Base-by-base conservation (phyloP, 2,797 vertebrate species). In the Gymnothorax javanicus region DNA sequence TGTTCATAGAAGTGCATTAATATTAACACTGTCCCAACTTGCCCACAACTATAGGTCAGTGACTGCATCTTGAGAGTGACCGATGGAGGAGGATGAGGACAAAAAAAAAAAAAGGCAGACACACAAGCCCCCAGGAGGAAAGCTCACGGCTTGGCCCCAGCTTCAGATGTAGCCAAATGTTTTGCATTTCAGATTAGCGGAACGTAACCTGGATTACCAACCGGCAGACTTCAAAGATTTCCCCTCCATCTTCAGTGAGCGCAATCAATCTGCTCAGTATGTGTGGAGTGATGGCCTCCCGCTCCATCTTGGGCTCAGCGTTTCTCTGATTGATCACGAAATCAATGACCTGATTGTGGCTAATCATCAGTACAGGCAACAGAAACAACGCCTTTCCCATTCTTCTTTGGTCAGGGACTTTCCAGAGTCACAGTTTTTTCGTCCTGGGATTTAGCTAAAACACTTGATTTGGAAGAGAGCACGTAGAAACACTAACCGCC, bases 281-380 rank as follows among this genome's bases (percentile, higher is more conserved):
- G 7, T 2, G 2, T 56, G 17, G 89, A 85, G 88, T 88, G 60
- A 89, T 90, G 86, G n/a, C 5, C 87, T 54, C 82, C 71, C 77
- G 90, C 64, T 25, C 92, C 71, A 82, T 87, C 87, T 86, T 90
- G 91, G 90, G 90, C 88, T 27, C 58, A 57, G 75, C 86, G 86
- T 89, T 89, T 90, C 90, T 25, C 90, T 90, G 91, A 93, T 93
- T 91, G 93, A 90, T 87, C 85, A 90, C 88, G 87, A 91, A 93
- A 83, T 91, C 91, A 89, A 82, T 82, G 88, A 75, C 71, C 89
- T 90, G 93, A 89, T 90, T 82, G 58, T 43, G 84, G 89, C 86
- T 90, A 90, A 87, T 91, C 90, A 90, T 91, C 90, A 87, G 89
- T 67, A 77, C 27, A 54, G 89, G 87, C 86, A 86, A 82, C 77